Evolutionary conservation across 2,888 invertebrate genomes (phyloP).

Genomic region (Unio delphinus): DNA sequence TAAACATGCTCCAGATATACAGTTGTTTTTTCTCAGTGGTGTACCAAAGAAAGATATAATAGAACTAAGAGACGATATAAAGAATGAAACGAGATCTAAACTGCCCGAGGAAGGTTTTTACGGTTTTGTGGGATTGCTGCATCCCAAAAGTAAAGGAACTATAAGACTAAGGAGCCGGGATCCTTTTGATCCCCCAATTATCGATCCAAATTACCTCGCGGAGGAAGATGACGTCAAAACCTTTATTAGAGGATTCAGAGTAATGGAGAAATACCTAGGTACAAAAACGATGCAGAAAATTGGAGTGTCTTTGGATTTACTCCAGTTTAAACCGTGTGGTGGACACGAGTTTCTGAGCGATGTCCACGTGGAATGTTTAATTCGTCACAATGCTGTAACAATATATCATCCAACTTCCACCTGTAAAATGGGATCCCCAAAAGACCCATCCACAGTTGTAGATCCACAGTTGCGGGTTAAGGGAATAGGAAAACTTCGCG

Average conservation of each 20-base stretch:
- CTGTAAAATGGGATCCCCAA: slow-evolving; percentile 21
- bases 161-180: slow-evolving; percentile 75
- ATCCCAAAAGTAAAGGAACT: no score
- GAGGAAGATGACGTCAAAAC: slow-evolving; percentile 50
- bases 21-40: background rate
- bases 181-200: slow-evolving; percentile 84
- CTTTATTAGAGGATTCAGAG: slow-evolving; percentile 12
- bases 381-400: slow-evolving; percentile 12
- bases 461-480: slow-evolving; percentile 20
- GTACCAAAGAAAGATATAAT: background rate
- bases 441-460: slow-evolving; percentile 16
- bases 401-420: slow-evolving; percentile 27
- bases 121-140: slow-evolving; percentile 7
- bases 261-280: slow-evolving; percentile 1
- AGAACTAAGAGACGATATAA: background rate
- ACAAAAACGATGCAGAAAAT: slow-evolving; percentile 12
- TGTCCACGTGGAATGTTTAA: slow-evolving; percentile 12
- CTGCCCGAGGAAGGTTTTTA: slow-evolving; percentile 55
- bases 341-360: slow-evolving; percentile 9
- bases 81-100: background rate
- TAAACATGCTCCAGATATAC: background rate
- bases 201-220: slow-evolving; percentile 91
- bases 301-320: slow-evolving; percentile 5
- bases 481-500: slow-evolving; percentile 10
- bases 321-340: slow-evolving; percentile 9